A percentile compares a stretch with the other conserved stretches of the same genome.
These are phyloP conservation scores for Phaethon lepturus DNA, from an alignment of 2,113 vertebrate genomes.

Conservation along the genomic window DNA sequence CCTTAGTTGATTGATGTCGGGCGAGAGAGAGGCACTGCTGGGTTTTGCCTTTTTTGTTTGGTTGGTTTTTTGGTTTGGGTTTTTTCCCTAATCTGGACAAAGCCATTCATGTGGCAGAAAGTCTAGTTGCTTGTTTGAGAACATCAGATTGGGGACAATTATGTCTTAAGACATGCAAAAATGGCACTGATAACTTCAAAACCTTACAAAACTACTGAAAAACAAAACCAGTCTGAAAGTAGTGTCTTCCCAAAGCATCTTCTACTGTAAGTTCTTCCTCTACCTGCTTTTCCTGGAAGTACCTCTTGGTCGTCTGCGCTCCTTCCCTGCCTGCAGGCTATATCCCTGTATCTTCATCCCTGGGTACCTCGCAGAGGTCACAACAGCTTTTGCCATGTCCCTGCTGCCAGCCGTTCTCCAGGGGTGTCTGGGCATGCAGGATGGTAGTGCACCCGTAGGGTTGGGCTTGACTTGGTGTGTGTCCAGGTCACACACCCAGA, in stretches of 20 bases:
- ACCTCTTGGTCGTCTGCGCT: not conserved
- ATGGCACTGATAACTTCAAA: not conserved
- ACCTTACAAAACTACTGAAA: not conserved
- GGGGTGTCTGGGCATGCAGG: accelerated
- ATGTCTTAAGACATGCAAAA: not conserved
- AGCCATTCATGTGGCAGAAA: not conserved
- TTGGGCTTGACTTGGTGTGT: not conserved
- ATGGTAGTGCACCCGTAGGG: not conserved
- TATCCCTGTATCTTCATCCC: not conserved
- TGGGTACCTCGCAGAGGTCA: not conserved
- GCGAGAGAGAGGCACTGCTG: not conserved
- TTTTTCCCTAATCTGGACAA: not conserved
- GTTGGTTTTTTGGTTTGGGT: not conserved
- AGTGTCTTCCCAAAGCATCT: accelerated
- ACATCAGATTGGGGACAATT: not conserved
- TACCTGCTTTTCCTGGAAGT: not conserved
- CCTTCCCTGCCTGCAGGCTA: not conserved
- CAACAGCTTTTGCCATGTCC: accelerated
- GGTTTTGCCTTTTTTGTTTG: not conserved
- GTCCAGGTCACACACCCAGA: not conserved
- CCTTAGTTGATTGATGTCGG: not conserved
- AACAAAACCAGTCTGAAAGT: not conserved
- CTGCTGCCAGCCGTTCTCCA: not conserved
- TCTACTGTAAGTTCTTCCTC: not conserved
- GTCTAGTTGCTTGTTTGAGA: not conserved